Percentiles rank a stretch among this genome's conserved stretches.
Conservation (phyloP, 2,888 invertebrate genomes). For the Salticus scenicus region DNA sequence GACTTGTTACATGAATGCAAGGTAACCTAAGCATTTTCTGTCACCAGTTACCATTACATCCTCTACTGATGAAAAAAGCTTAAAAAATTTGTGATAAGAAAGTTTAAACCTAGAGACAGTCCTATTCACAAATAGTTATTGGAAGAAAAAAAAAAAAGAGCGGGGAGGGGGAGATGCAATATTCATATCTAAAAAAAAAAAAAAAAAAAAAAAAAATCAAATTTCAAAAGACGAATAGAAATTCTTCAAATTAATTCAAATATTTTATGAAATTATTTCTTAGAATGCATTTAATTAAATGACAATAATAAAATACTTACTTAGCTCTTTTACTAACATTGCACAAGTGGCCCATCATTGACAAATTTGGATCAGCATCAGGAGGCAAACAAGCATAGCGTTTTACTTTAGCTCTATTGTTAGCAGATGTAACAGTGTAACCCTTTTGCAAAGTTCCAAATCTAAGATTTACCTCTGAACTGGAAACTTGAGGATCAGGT, state of each 20-base stretch:
- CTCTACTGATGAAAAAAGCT: too few species aligned
- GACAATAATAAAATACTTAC: constrained; percentile 9
- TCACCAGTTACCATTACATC: too few species aligned
- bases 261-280: too few species aligned
- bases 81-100: too few species aligned
- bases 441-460: constrained; percentile 47
- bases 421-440: constrained; percentile 32
- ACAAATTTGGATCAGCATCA: constrained; percentile 55
- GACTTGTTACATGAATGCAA: too few species aligned
- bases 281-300: not conserved
- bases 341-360: constrained; percentile 46
- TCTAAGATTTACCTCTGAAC: constrained; percentile 44
- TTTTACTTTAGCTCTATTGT: constrained; percentile 43
- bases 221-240: not conserved
- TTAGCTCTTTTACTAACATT: constrained; percentile 54
- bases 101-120: too few species aligned
- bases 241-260: not conserved
- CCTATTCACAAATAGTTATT: too few species aligned
- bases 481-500: constrained; percentile 39
- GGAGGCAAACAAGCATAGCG: constrained; percentile 47
- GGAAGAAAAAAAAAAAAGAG: too few species aligned
- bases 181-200: too few species aligned
- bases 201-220: not conserved
- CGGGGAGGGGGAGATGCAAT: too few species aligned
- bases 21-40: too few species aligned